Conservation (phyloP, 2,797 vertebrate genomes). For the Pseudochirops cupreus region DNA sequence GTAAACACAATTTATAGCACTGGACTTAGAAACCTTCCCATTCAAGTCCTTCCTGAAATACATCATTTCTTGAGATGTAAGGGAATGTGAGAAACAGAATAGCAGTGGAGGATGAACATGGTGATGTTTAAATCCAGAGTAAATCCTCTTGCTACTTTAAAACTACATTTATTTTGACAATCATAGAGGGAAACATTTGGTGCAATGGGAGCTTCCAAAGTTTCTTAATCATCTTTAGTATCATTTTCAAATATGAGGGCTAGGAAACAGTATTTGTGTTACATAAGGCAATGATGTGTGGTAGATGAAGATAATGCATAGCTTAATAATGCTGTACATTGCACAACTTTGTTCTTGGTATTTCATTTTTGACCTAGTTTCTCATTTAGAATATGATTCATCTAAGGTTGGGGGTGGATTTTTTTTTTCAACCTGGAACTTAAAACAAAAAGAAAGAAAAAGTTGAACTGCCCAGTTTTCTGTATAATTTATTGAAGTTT, state of each 20-base stretch:
- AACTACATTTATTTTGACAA: background rate
- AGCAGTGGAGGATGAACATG: background rate
- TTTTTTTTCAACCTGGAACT: constrained; percentile 24
- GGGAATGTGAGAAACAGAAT: constrained; percentile 13
- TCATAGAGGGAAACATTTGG: background rate
- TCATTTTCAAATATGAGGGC: constrained; percentile 11
- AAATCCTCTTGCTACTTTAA: background rate
- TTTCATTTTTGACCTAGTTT: constrained; percentile 55
- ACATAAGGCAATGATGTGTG: background rate
- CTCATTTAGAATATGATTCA: constrained; percentile 59
- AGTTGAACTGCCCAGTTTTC: constrained; percentile 30
- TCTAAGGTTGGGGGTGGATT: constrained; percentile 19
- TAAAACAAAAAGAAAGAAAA: background rate
- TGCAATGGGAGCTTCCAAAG: background rate
- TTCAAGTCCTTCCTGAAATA: background rate
- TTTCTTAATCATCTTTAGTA: background rate
- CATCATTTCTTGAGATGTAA: constrained; percentile 21
- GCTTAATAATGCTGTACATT: constrained; percentile 6
- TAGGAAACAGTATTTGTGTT: constrained; percentile 21
- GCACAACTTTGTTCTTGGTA: background rate
- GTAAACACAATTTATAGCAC: constrained; percentile 27
- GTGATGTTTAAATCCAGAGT: background rate
- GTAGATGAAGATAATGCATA: background rate
- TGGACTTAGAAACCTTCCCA: constrained; percentile 1
- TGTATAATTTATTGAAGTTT: constrained; percentile 30